These are phyloP conservation scores for Meriones psammophilus DNA, from an alignment of 2,797 vertebrate species.

Conservation along the genomic window DNA sequence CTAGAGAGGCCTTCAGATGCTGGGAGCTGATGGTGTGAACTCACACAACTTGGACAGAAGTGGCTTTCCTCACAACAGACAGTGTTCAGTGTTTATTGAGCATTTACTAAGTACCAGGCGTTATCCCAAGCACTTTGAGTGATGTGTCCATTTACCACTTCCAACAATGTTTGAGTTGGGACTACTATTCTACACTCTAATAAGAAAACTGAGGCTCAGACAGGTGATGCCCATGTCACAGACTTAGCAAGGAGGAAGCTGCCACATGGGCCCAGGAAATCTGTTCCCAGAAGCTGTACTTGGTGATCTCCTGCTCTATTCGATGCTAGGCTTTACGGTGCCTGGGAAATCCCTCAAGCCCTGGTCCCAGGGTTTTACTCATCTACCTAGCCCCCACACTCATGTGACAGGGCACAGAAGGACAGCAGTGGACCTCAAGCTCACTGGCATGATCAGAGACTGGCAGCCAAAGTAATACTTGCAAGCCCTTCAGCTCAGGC, in stretches of 20 bases:
- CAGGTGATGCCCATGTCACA: not conserved
- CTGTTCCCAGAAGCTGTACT: not conserved
- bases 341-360: no score
- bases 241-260: not conserved
- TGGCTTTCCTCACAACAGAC: not conserved
- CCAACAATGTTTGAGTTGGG: not conserved
- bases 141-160: not conserved
- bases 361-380: not conserved
- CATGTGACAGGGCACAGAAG: not conserved
- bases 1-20: not conserved
- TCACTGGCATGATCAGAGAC: not conserved
- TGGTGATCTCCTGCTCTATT: slow-evolving; percentile 1
- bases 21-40: not conserved
- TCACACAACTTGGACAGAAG: not conserved
- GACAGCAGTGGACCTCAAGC: not conserved
- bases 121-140: not conserved
- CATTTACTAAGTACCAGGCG: not conserved
- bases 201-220: slow-evolving; percentile 4
- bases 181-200: not conserved
- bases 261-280: not conserved
- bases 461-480: not conserved
- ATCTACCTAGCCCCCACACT: not conserved
- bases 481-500: not conserved
- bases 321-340: rapidly evolving
- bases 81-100: slow-evolving; percentile 28